phyloP scores from a whole-genome alignment of 2,797 vertebrate species.

The Odontamblyopus lacepedii region DNA sequence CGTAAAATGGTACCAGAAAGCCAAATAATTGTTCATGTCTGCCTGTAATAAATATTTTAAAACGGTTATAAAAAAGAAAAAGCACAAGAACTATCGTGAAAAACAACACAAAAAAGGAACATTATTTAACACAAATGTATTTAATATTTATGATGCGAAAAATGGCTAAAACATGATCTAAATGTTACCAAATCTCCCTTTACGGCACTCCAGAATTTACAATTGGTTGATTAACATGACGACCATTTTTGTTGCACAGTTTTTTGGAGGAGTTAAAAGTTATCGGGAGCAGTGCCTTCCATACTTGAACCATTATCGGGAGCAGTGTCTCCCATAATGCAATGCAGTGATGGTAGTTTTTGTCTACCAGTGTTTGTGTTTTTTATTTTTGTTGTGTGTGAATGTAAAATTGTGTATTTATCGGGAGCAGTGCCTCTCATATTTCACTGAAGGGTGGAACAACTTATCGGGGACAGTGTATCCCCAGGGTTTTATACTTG shows the following conservation, averaged over 20 bases:
- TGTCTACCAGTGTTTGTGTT: constrained; percentile 68
- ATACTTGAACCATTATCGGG: constrained; percentile 91
- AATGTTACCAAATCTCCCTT: background rate
- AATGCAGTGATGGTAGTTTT: constrained; percentile 77
- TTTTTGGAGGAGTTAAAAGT: constrained; percentile 65
- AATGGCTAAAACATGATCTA: background rate
- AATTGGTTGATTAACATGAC: constrained; percentile 20
- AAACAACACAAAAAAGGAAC: background rate
- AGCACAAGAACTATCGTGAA: background rate
- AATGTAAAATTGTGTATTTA: constrained; percentile 71
- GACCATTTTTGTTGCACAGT: constrained; percentile 60
- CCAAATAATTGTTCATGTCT: background rate
- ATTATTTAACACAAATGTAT: constrained; percentile 4
- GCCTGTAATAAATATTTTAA: background rate
- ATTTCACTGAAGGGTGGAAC: constrained; percentile 93
- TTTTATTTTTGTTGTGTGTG: constrained; percentile 10
- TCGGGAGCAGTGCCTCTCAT: constrained; percentile 83
- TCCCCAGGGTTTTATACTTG: constrained; percentile 91
- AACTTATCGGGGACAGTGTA: constrained; percentile 98
- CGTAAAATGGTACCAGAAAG: background rate
- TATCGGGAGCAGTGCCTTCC: constrained; percentile 98
- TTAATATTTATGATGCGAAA: background rate
- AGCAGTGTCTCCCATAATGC: constrained; percentile 93
- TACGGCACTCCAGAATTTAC: background rate
- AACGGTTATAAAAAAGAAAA: background rate